Base-by-base conservation (phyloP, 1,140 invertebrate genomes). In the Pseudomyrmex gracilis region DNA sequence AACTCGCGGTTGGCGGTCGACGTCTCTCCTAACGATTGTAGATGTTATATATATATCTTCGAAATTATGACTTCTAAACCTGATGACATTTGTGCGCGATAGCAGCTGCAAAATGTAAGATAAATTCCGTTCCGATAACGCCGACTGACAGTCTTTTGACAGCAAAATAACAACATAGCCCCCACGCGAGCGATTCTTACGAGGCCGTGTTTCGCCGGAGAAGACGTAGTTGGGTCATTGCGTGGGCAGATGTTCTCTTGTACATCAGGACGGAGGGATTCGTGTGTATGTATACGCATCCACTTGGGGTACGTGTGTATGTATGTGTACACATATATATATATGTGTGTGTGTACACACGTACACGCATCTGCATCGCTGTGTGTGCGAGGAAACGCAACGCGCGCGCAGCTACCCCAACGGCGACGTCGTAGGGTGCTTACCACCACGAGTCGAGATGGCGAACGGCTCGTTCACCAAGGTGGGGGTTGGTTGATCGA, bases 401-500 rank as follows among this genome's bases (percentile, higher is more conserved):
- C 68, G 57, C 78, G 68, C 61, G 82, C 70, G 45, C 66, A 67
- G 58, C 49, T 13, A 34, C 34, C 34, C 45, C 63, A 47, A 24
- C 80, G 15, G 24, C 58, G 58, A n/a, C 61, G 53, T 74, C 68
- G 73, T 74, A 74, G 73, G 61, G 71, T 76, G 82, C 82, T 77
- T 73, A 17, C 80, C 58, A 63, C 55, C 34, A 61, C 70, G 71
- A 66, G 47, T 51, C 73, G 61, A 64, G 68, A 73, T 58, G 85
- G 86, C 85, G 86, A 82, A 53, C 57, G 77, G 77, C 47, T 63
- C 64, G 85, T 76, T 85, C 80, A 71, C 63, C 47, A 67, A 68
- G 84, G 84, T 90, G 87, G 90, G 90, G 90, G 84, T 77, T 91
- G 90, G 90, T 90, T 91, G 91, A 92, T 92, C 91, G 91, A 92